Evolutionary conservation across 1,140 invertebrate genomes (phyloP).

Genomic region (Pogonus chalceus): DNA sequence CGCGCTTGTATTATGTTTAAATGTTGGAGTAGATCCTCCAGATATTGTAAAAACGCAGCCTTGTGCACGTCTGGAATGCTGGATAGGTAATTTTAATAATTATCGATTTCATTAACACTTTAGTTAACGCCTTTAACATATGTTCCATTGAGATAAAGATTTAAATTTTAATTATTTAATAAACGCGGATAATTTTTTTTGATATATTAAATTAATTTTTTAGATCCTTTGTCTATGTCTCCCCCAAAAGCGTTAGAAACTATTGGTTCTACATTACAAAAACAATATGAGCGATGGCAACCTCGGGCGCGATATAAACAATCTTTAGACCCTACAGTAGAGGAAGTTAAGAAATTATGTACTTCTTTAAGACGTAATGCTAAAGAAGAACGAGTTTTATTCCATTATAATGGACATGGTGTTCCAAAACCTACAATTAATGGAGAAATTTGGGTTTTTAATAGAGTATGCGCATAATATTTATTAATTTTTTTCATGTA

Average conservation of each 20-base stretch:
- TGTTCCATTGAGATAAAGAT: background rate
- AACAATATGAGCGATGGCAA: slow-evolving; percentile 97
- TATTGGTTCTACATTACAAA: slow-evolving; percentile 85
- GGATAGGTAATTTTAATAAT: slow-evolving; percentile 67
- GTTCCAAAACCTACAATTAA: slow-evolving; percentile 96
- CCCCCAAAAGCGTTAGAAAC: slow-evolving; percentile 89
- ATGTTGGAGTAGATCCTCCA: slow-evolving; percentile 97
- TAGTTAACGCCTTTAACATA: background rate
- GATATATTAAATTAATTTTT: slow-evolving; percentile 17
- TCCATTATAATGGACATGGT: slow-evolving; percentile 99
- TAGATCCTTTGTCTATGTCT: slow-evolving; percentile 73
- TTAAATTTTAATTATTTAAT: background rate
- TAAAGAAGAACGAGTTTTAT: slow-evolving; percentile 96
- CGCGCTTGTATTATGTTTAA: slow-evolving; percentile 92
- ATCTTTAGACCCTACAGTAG: slow-evolving; percentile 91
- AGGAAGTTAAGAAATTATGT: slow-evolving; percentile 96
- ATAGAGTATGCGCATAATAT: slow-evolving; percentile 54
- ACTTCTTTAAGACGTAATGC: slow-evolving; percentile 91
- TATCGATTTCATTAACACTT: background rate
- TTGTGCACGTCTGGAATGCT: slow-evolving; percentile 91
- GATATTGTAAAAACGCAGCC: slow-evolving; percentile 96
- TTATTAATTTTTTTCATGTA: slow-evolving; percentile 8
- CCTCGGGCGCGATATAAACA: slow-evolving; percentile 93
- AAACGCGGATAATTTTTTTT: background rate
- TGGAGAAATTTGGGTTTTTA: slow-evolving; percentile 99